Percentiles rank a stretch among this genome's conserved stretches.
These are phyloP conservation scores for Stramonita haemastoma DNA, from an alignment of 2,888 invertebrate species.

Conservation along the genomic window DNA sequence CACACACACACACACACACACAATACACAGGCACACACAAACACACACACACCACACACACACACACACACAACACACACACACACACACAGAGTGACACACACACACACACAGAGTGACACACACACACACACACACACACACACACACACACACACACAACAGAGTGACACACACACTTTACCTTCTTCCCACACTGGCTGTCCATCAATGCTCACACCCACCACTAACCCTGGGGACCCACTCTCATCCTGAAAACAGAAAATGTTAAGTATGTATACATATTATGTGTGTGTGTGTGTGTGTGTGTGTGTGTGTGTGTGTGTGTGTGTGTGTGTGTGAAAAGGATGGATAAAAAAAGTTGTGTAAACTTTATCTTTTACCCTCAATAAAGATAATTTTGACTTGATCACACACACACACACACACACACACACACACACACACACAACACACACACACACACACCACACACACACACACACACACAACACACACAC, in stretches of 20 bases:
- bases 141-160: slow-evolving; percentile 18
- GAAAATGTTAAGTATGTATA: neutral
- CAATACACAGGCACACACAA: too few relatives aligned
- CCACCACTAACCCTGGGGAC: slow-evolving; percentile 78
- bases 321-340: too few relatives aligned
- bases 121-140: slow-evolving; percentile 2
- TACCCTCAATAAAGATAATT: too few relatives aligned
- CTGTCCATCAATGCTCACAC: slow-evolving; percentile 79
- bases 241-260: slow-evolving; percentile 54
- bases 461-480: neutral
- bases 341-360: too few relatives aligned
- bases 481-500: slow-evolving; percentile 1
- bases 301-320: too few relatives aligned
- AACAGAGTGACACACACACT: neutral
- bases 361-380: too few relatives aligned
- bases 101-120: neutral
- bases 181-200: slow-evolving; percentile 79
- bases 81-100: neutral
- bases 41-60: neutral
- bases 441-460: neutral
- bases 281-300: neutral
- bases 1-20: too few relatives aligned
- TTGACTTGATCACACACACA: neutral
- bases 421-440: slow-evolving; percentile 1
- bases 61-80: neutral